phyloP scores from a whole-genome alignment of 2,113 vertebrate genomes.

The Blennius ocellaris region DNA sequence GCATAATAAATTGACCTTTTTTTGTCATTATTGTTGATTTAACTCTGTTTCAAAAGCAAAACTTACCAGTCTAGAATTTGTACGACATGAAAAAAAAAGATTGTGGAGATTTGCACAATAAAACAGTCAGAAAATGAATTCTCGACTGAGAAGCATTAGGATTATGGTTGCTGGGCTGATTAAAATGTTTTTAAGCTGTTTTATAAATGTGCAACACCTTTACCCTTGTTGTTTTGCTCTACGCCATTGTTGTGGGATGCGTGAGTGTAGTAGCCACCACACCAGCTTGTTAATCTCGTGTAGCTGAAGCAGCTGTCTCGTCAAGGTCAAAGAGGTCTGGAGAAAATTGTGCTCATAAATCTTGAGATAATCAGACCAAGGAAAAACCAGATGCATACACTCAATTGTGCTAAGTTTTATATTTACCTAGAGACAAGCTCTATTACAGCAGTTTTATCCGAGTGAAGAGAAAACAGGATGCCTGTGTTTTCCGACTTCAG shows the following conservation, averaged over 20 bases:
- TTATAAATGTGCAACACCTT: slow-evolving; percentile 2
- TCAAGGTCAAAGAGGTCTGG: slow-evolving; percentile 40
- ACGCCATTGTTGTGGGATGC: slow-evolving; percentile 12
- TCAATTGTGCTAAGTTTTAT: background rate
- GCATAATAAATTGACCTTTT: too few species aligned
- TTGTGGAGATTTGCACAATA: too few species aligned
- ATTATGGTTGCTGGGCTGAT: slow-evolving; percentile 12
- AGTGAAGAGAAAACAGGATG: background rate
- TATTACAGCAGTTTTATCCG: background rate
- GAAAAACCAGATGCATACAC: background rate
- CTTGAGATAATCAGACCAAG: slow-evolving; percentile 18
- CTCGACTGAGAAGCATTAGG: background rate
- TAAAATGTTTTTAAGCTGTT: background rate
- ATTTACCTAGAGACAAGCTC: background rate
- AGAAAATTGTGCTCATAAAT: slow-evolving; percentile 37
- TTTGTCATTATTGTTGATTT: too few species aligned
- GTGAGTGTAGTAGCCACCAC: slow-evolving; percentile 20
- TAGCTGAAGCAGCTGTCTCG: slow-evolving; percentile 21
- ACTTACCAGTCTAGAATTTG: too few species aligned
- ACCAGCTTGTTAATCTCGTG: slow-evolving; percentile 45
- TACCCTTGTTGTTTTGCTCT: slow-evolving; percentile 12
- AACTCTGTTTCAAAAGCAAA: too few species aligned
- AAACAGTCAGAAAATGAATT: too few species aligned
- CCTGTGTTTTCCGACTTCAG: background rate
- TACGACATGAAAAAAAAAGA: too few species aligned